These are phyloP conservation scores for Phrynosoma blainvillii DNA, from an alignment of 2,113 vertebrate genomes.

Conservation along the genomic window DNA sequence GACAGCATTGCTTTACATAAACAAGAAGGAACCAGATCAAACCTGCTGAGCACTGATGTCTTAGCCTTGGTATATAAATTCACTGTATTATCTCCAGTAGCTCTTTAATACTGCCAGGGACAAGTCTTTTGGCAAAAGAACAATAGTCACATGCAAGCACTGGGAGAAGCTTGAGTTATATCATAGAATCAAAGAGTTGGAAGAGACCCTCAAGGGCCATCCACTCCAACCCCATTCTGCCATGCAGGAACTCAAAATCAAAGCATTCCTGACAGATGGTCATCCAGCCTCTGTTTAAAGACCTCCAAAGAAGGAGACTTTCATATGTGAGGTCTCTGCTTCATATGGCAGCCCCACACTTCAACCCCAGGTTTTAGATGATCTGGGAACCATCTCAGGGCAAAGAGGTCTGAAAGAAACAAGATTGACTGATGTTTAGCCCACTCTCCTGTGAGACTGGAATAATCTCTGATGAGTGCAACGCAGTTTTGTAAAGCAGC, in stretches of 20 bases:
- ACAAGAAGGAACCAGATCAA: conserved; percentile 1
- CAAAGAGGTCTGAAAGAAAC: not conserved
- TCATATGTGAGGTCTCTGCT: not conserved
- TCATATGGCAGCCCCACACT: not conserved
- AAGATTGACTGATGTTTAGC: not conserved
- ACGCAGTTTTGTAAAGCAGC: not conserved
- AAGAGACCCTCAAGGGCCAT: too few species aligned
- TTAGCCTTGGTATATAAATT: not conserved
- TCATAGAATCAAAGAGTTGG: too few species aligned
- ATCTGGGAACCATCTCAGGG: too few species aligned
- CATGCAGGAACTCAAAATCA: too few species aligned
- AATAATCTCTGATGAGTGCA: not conserved
- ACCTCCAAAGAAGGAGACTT: too few species aligned
- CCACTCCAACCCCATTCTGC: too few species aligned
- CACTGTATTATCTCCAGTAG: not conserved
- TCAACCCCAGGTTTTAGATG: not conserved
- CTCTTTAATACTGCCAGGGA: conserved; percentile 1
- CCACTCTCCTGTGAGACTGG: not conserved
- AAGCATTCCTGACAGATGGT: too few species aligned
- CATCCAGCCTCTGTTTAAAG: too few species aligned
- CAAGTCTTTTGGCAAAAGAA: not conserved
- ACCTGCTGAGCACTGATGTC: not conserved
- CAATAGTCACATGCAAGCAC: not conserved
- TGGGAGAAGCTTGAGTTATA: not conserved
- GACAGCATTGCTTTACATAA: conserved; percentile 4